phyloP scores from a whole-genome alignment of 2,888 invertebrate species.

The Chymomyza procnemis region DNA sequence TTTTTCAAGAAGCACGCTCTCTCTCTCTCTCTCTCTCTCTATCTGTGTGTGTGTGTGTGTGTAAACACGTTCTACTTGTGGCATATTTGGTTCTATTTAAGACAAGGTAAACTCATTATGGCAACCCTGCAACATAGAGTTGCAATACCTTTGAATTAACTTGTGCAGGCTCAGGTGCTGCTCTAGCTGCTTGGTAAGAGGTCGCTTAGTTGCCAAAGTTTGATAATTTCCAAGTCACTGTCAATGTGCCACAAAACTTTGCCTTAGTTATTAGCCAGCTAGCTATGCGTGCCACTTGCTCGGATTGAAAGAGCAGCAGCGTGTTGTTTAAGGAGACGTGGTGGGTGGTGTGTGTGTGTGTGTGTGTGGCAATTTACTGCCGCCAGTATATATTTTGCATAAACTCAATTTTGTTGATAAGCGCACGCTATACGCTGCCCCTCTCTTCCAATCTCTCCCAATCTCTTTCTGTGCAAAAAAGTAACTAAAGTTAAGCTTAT shows the following conservation, averaged over 20 bases:
- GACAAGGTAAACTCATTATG: neutral
- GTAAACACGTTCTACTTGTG: neutral
- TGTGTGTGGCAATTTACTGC: neutral
- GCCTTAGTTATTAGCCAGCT: neutral
- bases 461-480: conserved; percentile 16
- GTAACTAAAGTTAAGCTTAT: conserved; percentile 25
- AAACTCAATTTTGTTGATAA: conserved; percentile 4
- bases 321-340: neutral
- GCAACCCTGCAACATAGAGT: neutral
- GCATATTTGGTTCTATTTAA: neutral
- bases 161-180: neutral
- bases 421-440: too few relatives aligned
- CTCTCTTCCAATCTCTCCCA: too few relatives aligned
- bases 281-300: neutral
- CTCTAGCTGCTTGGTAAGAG: neutral
- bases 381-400: neutral
- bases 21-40: too few relatives aligned
- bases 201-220: neutral
- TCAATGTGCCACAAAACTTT: conserved; percentile 1
- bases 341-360: too few relatives aligned
- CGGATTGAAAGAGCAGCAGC: neutral
- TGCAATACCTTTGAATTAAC: neutral
- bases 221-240: neutral
- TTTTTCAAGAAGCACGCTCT: neutral
- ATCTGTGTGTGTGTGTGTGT: too few relatives aligned